Evolutionary conservation across 2,888 invertebrate genomes (phyloP), one percentile per base, ranked within the genome.

Genomic region (Plebejus argus): DNA sequence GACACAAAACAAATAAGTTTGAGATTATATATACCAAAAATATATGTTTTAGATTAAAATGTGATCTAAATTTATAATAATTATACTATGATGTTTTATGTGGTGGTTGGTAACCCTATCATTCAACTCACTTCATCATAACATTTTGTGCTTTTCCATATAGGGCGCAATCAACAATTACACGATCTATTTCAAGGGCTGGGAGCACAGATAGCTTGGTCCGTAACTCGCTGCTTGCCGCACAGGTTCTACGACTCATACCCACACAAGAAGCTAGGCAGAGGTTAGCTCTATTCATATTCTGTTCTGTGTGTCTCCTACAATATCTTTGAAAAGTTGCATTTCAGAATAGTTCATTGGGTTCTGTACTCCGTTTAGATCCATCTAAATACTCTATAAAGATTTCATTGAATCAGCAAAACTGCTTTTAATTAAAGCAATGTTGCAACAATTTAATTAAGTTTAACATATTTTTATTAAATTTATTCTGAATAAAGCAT

Each of bases 231-330:
- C 89, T 97, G 82, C 95, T 97, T 85, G 97, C 97, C 70, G 97
- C 97, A 80, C 97, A 97, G 90, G 97, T 97, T 79, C 90, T 97
- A 79, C 96, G 97, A 89, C 95, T 97, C 80, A 97, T 98, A 86
- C 97, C 98, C 33, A 97, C 97, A 1, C 96, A 96, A 82, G 97
- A 97, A 88, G 98, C 97, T 45, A 94, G 97, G 83, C 96, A 97
- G 91, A 96, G 96, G 96, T 96, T 84, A 83, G 72, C 15, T 66
- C 23, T 78, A 33, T 39, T 70, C 33, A 70, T 76, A 53, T 58
- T 74, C 12, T 72, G 45, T n/a, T 76, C 8, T 35, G 56, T 39
- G 35, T 28, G n/a, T 56, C 53, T 53, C 18, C 15, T 56, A 28
- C 10, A 18, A 53, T 53, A 5, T 53, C 1, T 61, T 10, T 10